Percentiles rank a stretch among this genome's conserved stretches.
These are phyloP conservation scores for Odontocerum albicorne DNA, from an alignment of 2,888 invertebrate species.

Conservation along the genomic window DNA sequence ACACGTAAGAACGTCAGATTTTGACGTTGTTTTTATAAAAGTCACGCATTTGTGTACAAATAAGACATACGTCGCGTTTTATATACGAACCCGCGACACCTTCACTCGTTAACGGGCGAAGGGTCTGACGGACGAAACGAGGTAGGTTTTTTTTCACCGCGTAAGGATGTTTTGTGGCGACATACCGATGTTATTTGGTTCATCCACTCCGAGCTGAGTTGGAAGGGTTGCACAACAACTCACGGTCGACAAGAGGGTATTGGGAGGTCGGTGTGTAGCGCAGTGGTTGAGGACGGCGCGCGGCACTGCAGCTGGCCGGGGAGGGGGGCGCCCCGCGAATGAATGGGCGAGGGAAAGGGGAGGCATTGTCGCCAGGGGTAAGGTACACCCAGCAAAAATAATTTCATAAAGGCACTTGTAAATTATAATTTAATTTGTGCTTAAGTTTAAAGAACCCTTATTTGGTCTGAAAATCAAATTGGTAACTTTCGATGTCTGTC, in stretches of 20 bases:
- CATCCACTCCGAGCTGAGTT: background rate
- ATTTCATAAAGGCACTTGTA: too few relatives aligned
- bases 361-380: background rate
- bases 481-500: too few relatives aligned
- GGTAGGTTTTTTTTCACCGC: background rate
- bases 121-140: background rate
- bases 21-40: too few relatives aligned
- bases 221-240: slow-evolving; percentile 14
- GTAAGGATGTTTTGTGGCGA: background rate
- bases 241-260: background rate
- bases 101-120: too few relatives aligned
- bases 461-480: too few relatives aligned
- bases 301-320: slow-evolving; percentile 30
- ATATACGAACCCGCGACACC: too few relatives aligned
- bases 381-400: too few relatives aligned
- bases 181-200: background rate
- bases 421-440: too few relatives aligned
- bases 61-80: too few relatives aligned
- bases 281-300: slow-evolving; percentile 16
- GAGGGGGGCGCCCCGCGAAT: slow-evolving; percentile 7
- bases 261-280: slow-evolving; percentile 1
- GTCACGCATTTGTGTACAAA: too few relatives aligned
- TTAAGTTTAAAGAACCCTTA: too few relatives aligned
- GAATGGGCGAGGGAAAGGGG: slow-evolving; percentile 16
- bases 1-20: too few relatives aligned